phyloP scores from a whole-genome alignment of 2,888 invertebrate genomes.

The Volucella bombylans region DNA sequence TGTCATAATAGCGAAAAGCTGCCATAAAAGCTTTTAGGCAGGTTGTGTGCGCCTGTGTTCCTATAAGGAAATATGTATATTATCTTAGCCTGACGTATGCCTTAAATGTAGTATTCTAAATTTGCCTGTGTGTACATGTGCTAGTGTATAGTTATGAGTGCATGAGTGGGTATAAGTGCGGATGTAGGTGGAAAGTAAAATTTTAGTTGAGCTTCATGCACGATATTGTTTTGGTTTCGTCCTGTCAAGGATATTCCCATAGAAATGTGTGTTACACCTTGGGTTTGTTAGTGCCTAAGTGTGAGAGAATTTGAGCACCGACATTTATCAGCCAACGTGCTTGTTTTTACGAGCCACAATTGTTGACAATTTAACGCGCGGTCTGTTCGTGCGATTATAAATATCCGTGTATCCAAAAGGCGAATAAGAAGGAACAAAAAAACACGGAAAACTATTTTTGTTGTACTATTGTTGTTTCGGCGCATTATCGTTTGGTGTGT shows the following conservation, averaged over 20 bases:
- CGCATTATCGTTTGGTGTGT: slow-evolving; percentile 15
- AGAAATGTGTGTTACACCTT: slow-evolving; percentile 53
- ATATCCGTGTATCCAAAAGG: neutral
- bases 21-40: slow-evolving; percentile 50
- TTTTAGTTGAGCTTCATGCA: slow-evolving; percentile 19
- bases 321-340: slow-evolving; percentile 53
- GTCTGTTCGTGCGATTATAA: slow-evolving; percentile 25
- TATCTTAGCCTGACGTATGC: slow-evolving; percentile 31
- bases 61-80: slow-evolving; percentile 42
- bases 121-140: neutral
- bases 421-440: neutral
- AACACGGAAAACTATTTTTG: neutral
- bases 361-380: slow-evolving; percentile 61
- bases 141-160: neutral
- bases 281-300: slow-evolving; percentile 22
- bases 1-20: slow-evolving; percentile 30
- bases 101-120: neutral
- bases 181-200: slow-evolving; percentile 1
- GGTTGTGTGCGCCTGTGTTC: slow-evolving; percentile 57
- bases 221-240: slow-evolving; percentile 53
- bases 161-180: neutral
- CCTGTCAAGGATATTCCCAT: slow-evolving; percentile 73
- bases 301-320: slow-evolving; percentile 34
- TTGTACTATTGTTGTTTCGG: slow-evolving; percentile 8
- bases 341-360: slow-evolving; percentile 52